Conservation (phyloP, 2,797 vertebrate species). For the Myioborus melanocephalus region DNA sequence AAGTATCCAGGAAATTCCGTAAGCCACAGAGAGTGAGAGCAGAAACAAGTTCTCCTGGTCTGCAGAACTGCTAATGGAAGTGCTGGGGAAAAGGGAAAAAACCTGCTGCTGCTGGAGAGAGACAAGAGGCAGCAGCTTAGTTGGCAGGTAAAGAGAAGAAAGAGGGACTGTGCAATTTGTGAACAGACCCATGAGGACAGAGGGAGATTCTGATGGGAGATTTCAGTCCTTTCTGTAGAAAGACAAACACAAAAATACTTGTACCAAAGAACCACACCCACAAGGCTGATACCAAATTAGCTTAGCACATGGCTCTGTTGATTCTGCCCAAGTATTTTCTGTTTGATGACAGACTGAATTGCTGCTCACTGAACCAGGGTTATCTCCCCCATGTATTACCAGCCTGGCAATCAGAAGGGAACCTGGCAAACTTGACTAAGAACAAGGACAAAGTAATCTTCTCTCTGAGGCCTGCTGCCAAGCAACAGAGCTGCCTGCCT, state of each 20-base stretch:
- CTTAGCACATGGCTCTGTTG: background rate
- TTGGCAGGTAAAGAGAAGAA: background rate
- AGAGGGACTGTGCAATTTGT: background rate
- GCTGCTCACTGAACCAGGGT: constrained; percentile 34
- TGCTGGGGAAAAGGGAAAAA: background rate
- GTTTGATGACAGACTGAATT: background rate
- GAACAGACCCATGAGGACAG: background rate
- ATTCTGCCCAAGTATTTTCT: constrained; percentile 6
- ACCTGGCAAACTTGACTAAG: constrained; percentile 30
- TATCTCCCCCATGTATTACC: constrained; percentile 35
- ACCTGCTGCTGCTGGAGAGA: accelerated
- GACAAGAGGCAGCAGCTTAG: background rate
- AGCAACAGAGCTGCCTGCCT: constrained; percentile 11
- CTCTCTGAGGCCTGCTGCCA: constrained; percentile 37
- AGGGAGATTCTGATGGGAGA: background rate
- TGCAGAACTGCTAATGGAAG: background rate
- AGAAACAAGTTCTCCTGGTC: background rate
- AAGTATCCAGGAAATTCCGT: background rate
- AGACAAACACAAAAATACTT: background rate
- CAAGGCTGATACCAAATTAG: background rate
- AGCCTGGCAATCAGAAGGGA: constrained; percentile 41
- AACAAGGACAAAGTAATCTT: constrained; percentile 56
- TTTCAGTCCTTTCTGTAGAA: background rate
- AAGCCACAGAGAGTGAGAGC: background rate
- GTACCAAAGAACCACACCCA: background rate